Base-by-base conservation (phyloP, 2,797 vertebrate genomes). In the Crypturellus tataupa region DNA sequence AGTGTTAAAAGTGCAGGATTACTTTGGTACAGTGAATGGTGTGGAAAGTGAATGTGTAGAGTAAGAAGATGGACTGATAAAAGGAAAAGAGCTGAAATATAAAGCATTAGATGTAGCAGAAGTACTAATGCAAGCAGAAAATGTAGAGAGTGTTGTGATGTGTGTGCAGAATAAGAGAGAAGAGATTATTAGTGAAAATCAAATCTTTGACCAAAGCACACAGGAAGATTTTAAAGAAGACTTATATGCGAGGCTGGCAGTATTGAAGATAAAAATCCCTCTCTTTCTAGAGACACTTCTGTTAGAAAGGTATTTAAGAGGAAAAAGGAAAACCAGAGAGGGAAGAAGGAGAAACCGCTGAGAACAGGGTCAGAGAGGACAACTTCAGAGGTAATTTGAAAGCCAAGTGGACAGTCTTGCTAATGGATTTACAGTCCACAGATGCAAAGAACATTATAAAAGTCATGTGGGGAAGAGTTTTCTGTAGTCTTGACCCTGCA, bases 371-470 rank as follows among this genome's bases (percentile, higher is more conserved):
- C 59, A 92, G 65, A 89, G 39, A 84, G 35, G 68, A 71, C 21
- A 71, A 89, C 75, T 84, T 81, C 83, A 81, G 42, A 81, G 87
- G 37, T 75, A 55, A 80, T 44, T 76, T 89, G 70, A 78, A 95
- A 85, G 47, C 29, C 55, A 14, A 33, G 39, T 89, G 64, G n/a
- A 78, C 24, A 76, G 46, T 86, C 83, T 86, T 60, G 42, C 4
- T 95, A 70, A 84, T 42, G 59, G 27, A 64, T 84, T 92, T 76
- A 35, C 58, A 60, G 53, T 21, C 87, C 35, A 56, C 39, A 78
- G 60, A 58, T 29, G 24, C 65, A 71, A 51, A 70, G 21, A 76
- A 75, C 8, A 2, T 49, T 46, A 18, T 16, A 53, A 47, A 81
- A 89, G 33, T 59, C 12, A 6, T 8, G 8, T 40, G 49, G 24